Conservation (phyloP, 2,888 invertebrate genomes). For the Malacosoma neustria region DNA sequence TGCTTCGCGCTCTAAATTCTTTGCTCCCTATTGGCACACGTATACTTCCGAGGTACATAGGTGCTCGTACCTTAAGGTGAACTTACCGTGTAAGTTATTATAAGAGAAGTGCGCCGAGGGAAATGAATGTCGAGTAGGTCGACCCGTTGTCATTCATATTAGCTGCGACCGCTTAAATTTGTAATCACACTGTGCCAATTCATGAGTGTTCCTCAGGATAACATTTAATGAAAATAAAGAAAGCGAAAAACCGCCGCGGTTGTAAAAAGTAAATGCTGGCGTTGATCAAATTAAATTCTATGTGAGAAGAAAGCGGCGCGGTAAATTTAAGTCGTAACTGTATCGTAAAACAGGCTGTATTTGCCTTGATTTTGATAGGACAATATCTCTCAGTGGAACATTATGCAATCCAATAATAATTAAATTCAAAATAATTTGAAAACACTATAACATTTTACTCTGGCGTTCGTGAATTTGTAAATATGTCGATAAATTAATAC, state of each 20-base stretch:
- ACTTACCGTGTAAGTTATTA: conserved; percentile 70
- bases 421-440: neutral
- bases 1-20: conserved; percentile 17
- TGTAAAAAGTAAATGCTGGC: conserved; percentile 36
- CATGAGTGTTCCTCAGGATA: conserved; percentile 37
- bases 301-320: conserved; percentile 29
- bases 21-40: conserved; percentile 26
- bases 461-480: too few relatives aligned
- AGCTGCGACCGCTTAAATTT: conserved; percentile 69
- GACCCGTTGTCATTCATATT: conserved; percentile 73
- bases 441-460: too few relatives aligned
- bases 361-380: conserved; percentile 27
- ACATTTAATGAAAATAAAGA: conserved; percentile 36
- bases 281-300: conserved; percentile 34
- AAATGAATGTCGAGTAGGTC: conserved; percentile 73
- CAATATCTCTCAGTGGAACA: conserved; percentile 15
- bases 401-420: neutral
- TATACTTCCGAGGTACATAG: conserved; percentile 10
- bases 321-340: conserved; percentile 26
- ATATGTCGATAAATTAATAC: too few relatives aligned
- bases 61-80: conserved; percentile 60
- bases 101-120: conserved; percentile 71
- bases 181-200: conserved; percentile 65
- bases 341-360: conserved; percentile 25
- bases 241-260: conserved; percentile 35